phyloP scores from a whole-genome alignment of 2,888 invertebrate species.

The Agrochola litura region DNA sequence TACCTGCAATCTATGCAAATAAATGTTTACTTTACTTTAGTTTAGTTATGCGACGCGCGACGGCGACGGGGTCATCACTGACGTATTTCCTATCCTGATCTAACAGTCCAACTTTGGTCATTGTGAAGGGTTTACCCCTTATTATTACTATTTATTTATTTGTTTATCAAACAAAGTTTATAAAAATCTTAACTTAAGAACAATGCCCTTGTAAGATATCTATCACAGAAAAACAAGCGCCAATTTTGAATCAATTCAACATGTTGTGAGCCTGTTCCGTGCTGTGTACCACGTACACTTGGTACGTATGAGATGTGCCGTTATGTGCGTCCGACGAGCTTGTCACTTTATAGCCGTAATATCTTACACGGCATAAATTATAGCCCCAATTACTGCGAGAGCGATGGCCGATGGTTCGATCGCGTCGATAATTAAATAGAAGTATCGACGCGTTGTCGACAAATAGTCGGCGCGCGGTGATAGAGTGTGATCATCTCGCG shows the following conservation, averaged over 20 bases:
- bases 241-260: neutral
- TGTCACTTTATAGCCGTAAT: constrained; percentile 62
- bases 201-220: neutral
- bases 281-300: neutral
- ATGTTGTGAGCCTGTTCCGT: neutral
- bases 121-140: neutral
- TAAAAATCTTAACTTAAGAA: too few species aligned
- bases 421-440: constrained; percentile 72
- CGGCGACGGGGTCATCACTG: too few species aligned
- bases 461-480: constrained; percentile 67
- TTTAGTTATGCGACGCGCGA: too few species aligned
- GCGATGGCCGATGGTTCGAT: constrained; percentile 43
- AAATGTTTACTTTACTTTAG: too few species aligned
- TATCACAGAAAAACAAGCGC: neutral
- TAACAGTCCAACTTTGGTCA: neutral
- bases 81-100: neutral
- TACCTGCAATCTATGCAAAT: too few species aligned
- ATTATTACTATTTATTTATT: too few species aligned
- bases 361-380: constrained; percentile 58
- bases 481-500: constrained; percentile 61
- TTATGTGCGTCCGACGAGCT: constrained; percentile 29
- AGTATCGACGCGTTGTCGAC: constrained; percentile 66
- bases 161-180: too few species aligned
- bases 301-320: neutral
- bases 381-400: constrained; percentile 58